Evolutionary conservation across 2,888 invertebrate species (phyloP), one percentile per base, ranked within the genome.

Genomic region (Odontomyia ornata): DNA sequence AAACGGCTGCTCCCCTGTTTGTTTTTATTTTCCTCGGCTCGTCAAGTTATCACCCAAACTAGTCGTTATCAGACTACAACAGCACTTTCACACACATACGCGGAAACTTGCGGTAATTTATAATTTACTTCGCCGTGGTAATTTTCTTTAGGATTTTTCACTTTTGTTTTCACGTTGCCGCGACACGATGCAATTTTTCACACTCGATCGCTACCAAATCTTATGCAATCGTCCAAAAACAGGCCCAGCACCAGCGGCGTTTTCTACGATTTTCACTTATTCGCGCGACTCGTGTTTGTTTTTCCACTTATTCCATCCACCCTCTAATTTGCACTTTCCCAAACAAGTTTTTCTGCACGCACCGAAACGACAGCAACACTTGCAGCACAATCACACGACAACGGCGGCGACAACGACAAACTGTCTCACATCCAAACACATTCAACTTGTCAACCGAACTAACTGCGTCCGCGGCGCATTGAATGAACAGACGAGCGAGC

Each of bases 271-370:
- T 30, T 65, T 30, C 18, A 65, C 65, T 1, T 9, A 9, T 65
- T 43, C 36, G 27, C 65, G 65, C 2, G 30, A 9, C 30, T 65
- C 36, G 3, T 36, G 28, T 28, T 65, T 65, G 28, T 30, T 65
- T 21, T 65, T 65, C 36, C 43, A 30, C 43, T 18, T 62, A 30
- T 43, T 13, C 65, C 65, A 21, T 36, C 65, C 65, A 21, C 65
- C 65, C 65, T 27, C 65, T 21, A 65, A n/a, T 65, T 65, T n/a
- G 65, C 65, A 65, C 36, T 65, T 23, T 13, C 27, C 18, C 36
- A 30, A 65, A 64, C 64, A 30, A 64, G 64, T 36, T 64, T 64
- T 30, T 64, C 64, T 64, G 64, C 64, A 64, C 64, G 64, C 64
- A 64, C 64, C 36, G 9, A 9, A 36, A 36, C 36, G 36, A 36